These are phyloP conservation scores for Oxystoma pomonae DNA, from an alignment of 2,888 invertebrate genomes.

Conservation along the genomic window DNA sequence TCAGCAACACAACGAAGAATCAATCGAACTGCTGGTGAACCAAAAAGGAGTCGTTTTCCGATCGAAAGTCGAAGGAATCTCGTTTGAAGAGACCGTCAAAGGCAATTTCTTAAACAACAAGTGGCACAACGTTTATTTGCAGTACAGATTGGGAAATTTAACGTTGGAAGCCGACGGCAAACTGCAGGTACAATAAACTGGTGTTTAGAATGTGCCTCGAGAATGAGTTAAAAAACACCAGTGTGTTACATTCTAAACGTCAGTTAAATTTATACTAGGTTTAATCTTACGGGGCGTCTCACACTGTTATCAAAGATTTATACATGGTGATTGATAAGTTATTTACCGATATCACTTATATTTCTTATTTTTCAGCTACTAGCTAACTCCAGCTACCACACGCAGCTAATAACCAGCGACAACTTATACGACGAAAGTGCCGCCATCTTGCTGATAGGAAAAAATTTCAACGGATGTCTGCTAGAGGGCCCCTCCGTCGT, in stretches of 20 bases:
- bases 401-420: constrained; percentile 67
- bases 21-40: constrained; percentile 42
- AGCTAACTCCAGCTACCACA: constrained; percentile 76
- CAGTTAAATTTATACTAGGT: too few relatives aligned
- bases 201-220: too few relatives aligned
- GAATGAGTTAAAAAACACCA: too few relatives aligned
- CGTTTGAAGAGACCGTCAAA: constrained; percentile 59
- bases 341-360: too few relatives aligned
- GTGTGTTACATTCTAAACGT: too few relatives aligned
- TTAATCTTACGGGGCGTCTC: too few relatives aligned
- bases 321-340: too few relatives aligned
- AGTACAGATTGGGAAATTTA: constrained; percentile 58
- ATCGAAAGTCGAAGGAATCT: constrained; percentile 47
- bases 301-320: too few relatives aligned
- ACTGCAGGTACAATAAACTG: constrained; percentile 57
- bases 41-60: constrained; percentile 51
- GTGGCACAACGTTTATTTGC: constrained; percentile 73
- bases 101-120: constrained; percentile 72
- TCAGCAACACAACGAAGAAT: constrained; percentile 58
- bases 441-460: constrained; percentile 72
- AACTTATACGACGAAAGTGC: constrained; percentile 69
- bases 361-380: constrained; percentile 65
- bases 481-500: constrained; percentile 83
- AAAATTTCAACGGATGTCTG: constrained; percentile 78
- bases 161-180: constrained; percentile 53